Conservation (phyloP, 2,113 vertebrate species). For the Parotia lawesii region DNA sequence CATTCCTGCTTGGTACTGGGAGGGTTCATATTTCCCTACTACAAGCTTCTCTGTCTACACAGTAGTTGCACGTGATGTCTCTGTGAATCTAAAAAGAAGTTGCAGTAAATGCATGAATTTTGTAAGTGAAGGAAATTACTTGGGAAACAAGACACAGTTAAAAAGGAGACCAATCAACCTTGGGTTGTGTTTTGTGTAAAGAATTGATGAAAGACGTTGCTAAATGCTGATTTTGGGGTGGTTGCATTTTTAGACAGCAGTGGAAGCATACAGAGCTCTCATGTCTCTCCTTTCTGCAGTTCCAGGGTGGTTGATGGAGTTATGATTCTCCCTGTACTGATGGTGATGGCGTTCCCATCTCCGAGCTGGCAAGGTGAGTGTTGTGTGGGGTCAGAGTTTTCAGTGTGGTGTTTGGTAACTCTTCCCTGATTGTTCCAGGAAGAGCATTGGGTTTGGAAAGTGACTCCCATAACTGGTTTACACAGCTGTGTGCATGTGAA, state of each 20-base stretch:
- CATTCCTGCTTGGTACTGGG: background rate
- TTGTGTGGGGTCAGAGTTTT: accelerated
- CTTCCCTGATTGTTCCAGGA: background rate
- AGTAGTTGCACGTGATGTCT: background rate
- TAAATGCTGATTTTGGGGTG: accelerated
- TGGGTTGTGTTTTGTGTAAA: background rate
- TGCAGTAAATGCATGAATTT: background rate
- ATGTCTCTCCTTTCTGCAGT: conserved; percentile 60
- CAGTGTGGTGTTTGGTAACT: background rate
- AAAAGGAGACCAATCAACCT: accelerated
- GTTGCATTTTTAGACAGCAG: accelerated
- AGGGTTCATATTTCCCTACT: accelerated
- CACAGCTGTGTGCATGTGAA: accelerated
- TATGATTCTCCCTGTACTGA: conserved; percentile 80
- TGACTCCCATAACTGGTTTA: accelerated
- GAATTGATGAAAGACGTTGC: accelerated
- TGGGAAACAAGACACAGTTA: background rate
- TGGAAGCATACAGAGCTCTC: background rate
- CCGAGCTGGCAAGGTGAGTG: conserved; percentile 84
- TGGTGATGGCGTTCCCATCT: conserved; percentile 78
- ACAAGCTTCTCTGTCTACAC: accelerated
- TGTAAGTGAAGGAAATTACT: background rate
- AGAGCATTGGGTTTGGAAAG: background rate
- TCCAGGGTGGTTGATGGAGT: conserved; percentile 76
- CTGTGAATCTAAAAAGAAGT: background rate